These are phyloP conservation scores for Mirounga angustirostris DNA, from an alignment of 2,113 vertebrate genomes.

Conservation along the genomic window DNA sequence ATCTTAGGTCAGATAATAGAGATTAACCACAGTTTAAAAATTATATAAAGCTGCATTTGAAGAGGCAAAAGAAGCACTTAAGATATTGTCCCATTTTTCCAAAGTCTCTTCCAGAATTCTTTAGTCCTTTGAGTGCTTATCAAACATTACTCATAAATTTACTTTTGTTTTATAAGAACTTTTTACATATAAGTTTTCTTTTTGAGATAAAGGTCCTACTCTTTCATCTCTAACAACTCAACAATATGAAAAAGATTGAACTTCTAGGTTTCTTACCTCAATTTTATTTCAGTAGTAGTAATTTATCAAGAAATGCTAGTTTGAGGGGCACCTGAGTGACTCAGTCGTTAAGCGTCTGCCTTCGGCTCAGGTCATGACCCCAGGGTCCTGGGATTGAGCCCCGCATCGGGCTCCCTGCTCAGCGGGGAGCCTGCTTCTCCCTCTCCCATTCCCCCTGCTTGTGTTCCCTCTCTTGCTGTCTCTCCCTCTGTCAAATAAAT, in stretches of 20 bases:
- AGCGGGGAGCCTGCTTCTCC: no score
- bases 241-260: not conserved
- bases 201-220: not conserved
- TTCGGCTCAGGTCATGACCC: no score
- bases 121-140: not conserved
- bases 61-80: not conserved
- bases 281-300: not conserved
- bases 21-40: not conserved
- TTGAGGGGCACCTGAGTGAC: not conserved
- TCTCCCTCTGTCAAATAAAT: no score
- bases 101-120: not conserved
- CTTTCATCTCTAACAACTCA: conserved; percentile 4
- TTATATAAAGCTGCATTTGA: not conserved
- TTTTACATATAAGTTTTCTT: not conserved
- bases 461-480: no score
- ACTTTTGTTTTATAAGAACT: conserved; percentile 2
- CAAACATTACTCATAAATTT: not conserved
- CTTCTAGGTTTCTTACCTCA: not conserved
- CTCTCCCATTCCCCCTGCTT: no score
- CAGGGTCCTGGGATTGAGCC: no score
- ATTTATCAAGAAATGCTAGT: not conserved
- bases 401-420: no score
- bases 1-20: not conserved
- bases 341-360: no score
- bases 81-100: not conserved